Conservation (phyloP, 2,797 vertebrate species). For the Champsocephalus esox region DNA sequence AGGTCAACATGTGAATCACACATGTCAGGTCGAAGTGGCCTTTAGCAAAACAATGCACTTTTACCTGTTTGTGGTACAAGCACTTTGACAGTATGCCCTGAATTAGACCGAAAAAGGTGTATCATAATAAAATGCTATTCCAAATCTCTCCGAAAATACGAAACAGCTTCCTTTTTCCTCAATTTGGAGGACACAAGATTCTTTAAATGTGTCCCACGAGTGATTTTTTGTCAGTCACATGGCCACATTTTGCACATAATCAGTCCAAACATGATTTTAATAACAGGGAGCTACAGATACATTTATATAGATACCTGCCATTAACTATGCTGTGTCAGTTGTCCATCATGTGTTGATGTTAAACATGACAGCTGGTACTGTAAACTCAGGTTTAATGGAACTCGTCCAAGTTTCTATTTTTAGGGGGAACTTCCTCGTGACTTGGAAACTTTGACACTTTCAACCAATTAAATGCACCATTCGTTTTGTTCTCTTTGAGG, state of each 20-base stretch:
- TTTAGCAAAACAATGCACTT: background rate
- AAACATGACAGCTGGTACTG: constrained; percentile 32
- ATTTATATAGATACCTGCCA: background rate
- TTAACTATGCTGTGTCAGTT: background rate
- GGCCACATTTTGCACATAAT: background rate
- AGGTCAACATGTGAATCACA: constrained; percentile 15
- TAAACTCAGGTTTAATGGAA: constrained; percentile 15
- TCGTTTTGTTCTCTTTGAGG: background rate
- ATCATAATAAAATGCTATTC: background rate
- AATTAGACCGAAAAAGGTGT: background rate
- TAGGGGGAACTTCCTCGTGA: background rate
- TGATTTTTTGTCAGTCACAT: background rate
- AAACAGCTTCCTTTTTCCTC: background rate
- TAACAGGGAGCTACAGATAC: background rate
- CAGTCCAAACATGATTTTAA: background rate
- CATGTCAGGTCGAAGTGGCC: constrained; percentile 49
- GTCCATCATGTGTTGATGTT: constrained; percentile 9
- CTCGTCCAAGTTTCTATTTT: constrained; percentile 3
- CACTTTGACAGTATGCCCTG: background rate
- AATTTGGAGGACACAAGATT: background rate
- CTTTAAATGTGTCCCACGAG: background rate
- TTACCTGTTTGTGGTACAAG: background rate
- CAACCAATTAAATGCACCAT: background rate
- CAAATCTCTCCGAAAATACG: background rate
- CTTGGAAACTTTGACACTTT: background rate